Evolutionary conservation across 2,797 vertebrate genomes (phyloP).

Genomic region (Oryzias dopingdopingensis): DNA sequence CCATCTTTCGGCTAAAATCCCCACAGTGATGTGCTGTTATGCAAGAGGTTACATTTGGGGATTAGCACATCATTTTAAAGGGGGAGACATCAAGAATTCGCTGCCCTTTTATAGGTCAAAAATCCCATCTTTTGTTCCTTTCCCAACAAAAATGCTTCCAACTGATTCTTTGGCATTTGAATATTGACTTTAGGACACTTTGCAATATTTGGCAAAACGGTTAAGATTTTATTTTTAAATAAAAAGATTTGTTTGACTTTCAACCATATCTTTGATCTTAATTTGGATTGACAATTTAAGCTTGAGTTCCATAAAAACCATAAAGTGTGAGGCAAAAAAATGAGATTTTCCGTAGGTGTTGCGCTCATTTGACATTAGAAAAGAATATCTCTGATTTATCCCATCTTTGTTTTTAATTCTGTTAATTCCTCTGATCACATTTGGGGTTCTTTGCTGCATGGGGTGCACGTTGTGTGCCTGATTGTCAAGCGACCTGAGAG

Average conservation of each 20-base stretch:
- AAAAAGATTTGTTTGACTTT: background rate
- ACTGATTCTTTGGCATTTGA: background rate
- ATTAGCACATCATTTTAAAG: conserved; percentile 68
- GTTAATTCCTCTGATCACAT: background rate
- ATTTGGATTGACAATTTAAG: background rate
- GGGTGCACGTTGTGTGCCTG: background rate
- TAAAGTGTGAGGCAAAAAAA: conserved; percentile 1
- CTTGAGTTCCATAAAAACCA: background rate
- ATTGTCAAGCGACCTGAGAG: conserved; percentile 2
- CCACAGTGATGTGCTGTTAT: conserved; percentile 55
- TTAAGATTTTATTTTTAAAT: no score
- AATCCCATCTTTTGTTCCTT: conserved; percentile 38
- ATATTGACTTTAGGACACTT: no score
- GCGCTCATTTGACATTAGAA: background rate
- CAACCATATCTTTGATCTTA: background rate
- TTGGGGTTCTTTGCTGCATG: conserved; percentile 1
- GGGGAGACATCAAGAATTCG: conserved; percentile 59
- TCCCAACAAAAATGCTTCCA: conserved; percentile 27
- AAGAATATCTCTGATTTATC: no score
- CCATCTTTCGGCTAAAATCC: conserved; percentile 66
- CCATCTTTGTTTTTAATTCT: background rate
- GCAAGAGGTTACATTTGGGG: conserved; percentile 68
- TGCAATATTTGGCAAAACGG: no score
- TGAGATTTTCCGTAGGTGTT: background rate
- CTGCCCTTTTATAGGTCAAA: conserved; percentile 50